Evolutionary conservation across 2,888 invertebrate species (phyloP).

Genomic region (Stegana nigrithorax): DNA sequence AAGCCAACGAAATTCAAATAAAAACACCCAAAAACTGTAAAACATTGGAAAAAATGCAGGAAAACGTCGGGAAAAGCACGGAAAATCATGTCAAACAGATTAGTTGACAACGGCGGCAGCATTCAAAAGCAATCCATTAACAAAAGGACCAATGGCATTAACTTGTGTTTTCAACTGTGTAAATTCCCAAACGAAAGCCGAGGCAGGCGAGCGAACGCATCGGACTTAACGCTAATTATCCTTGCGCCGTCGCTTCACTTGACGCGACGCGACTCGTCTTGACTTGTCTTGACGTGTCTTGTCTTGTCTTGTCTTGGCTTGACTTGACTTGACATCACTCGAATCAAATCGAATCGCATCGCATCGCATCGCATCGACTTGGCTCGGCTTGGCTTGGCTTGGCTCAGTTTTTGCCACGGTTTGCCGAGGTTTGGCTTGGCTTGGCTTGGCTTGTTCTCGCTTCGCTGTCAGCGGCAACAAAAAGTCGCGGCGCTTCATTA

Average conservation of each 20-base stretch:
- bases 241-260: too few relatives aligned
- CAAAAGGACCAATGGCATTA: constrained; percentile 58
- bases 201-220: constrained; percentile 24
- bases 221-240: constrained; percentile 57
- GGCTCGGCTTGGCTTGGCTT: too few relatives aligned
- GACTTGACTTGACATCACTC: too few relatives aligned
- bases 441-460: too few relatives aligned
- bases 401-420: too few relatives aligned
- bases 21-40: constrained; percentile 18
- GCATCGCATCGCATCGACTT: too few relatives aligned
- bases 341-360: too few relatives aligned
- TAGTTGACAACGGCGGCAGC: constrained; percentile 45
- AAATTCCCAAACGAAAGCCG: constrained; percentile 58
- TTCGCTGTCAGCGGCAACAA: constrained; percentile 30
- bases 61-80: constrained; percentile 44
- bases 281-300: too few relatives aligned
- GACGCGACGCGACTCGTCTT: constrained; percentile 17
- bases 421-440: too few relatives aligned
- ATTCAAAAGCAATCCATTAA: constrained; percentile 62
- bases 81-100: constrained; percentile 54
- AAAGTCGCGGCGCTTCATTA: constrained; percentile 58
- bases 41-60: too few relatives aligned
- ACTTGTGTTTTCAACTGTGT: constrained; percentile 67
- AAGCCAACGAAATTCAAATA: constrained; percentile 34
- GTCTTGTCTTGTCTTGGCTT: too few relatives aligned